A percentile compares a stretch with the other conserved stretches of the same genome.
phyloP scores from a whole-genome alignment of 2,797 vertebrate species.

The Danio choprae region DNA sequence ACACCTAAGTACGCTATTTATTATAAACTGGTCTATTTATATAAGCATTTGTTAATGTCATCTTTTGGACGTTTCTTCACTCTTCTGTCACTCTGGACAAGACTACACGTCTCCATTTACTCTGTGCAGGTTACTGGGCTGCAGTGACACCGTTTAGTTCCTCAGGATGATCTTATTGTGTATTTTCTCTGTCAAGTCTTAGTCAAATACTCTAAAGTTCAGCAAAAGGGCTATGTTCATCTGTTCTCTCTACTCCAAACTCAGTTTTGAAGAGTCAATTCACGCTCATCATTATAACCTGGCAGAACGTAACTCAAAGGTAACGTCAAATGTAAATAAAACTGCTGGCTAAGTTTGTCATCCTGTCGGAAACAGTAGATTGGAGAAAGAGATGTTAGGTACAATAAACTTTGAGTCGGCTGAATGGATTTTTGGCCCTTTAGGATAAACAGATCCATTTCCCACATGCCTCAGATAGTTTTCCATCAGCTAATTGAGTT shows the following conservation, averaged over 20 bases:
- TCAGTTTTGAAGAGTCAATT: not conserved
- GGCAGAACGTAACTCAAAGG: not conserved
- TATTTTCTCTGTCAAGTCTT: not conserved
- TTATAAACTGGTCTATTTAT: too few relatives aligned
- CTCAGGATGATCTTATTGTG: too few relatives aligned
- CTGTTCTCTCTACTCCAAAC: not conserved
- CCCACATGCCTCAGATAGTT: slow-evolving; percentile 1
- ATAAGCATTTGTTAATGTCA: too few relatives aligned
- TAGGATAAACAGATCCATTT: not conserved
- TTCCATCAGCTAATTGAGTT: not conserved
- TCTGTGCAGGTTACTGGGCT: too few relatives aligned
- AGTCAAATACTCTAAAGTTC: not conserved
- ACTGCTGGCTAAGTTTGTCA: not conserved
- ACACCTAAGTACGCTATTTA: too few relatives aligned
- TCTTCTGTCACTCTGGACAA: too few relatives aligned
- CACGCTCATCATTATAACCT: not conserved
- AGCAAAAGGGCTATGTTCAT: not conserved
- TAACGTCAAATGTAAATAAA: not conserved
- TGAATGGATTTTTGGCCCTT: not conserved
- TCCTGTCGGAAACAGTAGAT: not conserved
- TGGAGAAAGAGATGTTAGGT: not conserved
- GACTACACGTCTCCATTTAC: too few relatives aligned
- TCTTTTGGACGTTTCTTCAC: too few relatives aligned
- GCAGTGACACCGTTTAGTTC: too few relatives aligned
- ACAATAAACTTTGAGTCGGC: not conserved